Percentiles rank a stretch among this genome's conserved stretches.
phyloP scores from a whole-genome alignment of 2,888 invertebrate species.

The Halictus ligatus region DNA sequence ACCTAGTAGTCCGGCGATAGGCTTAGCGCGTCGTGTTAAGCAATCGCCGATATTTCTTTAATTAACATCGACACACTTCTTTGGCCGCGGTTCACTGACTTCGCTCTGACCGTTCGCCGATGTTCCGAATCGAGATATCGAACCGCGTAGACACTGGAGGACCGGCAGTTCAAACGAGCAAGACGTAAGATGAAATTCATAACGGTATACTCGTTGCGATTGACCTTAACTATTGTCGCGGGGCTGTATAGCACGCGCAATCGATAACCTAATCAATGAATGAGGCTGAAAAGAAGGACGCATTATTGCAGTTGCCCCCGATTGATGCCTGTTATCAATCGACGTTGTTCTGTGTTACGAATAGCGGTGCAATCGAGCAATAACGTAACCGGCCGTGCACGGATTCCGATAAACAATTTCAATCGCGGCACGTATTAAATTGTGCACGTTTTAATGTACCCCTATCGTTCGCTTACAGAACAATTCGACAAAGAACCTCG shows the following conservation, averaged over 20 bases:
- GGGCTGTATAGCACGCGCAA: conserved; percentile 18
- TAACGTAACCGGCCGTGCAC: conserved; percentile 31
- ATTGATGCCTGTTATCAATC: conserved; percentile 41
- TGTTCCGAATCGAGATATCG: conserved; percentile 30
- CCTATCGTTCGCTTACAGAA: not conserved
- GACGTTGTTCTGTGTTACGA: conserved; percentile 25
- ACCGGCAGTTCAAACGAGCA: not conserved
- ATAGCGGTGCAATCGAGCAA: conserved; percentile 21
- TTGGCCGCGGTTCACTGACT: conserved; percentile 59
- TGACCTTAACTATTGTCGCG: conserved; percentile 47
- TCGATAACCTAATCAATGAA: conserved; percentile 58
- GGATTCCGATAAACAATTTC: not conserved
- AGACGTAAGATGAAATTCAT: conserved; percentile 45
- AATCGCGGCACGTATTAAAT: not conserved
- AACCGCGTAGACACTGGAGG: not conserved
- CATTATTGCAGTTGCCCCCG: conserved; percentile 30
- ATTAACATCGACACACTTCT: conserved; percentile 67
- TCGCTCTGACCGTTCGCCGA: conserved; percentile 42
- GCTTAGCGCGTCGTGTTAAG: conserved; percentile 21
- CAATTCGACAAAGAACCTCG: too few relatives aligned
- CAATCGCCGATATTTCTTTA: conserved; percentile 61
- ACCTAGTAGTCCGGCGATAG: not conserved
- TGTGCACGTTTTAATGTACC: not conserved
- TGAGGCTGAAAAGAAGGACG: conserved; percentile 24
- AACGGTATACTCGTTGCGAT: conserved; percentile 49